A percentile compares a stretch with the other conserved stretches of the same genome.
Evolutionary conservation across 2,797 vertebrate genomes (phyloP).

Genomic region (Schizopygopsis malacanthus): DNA sequence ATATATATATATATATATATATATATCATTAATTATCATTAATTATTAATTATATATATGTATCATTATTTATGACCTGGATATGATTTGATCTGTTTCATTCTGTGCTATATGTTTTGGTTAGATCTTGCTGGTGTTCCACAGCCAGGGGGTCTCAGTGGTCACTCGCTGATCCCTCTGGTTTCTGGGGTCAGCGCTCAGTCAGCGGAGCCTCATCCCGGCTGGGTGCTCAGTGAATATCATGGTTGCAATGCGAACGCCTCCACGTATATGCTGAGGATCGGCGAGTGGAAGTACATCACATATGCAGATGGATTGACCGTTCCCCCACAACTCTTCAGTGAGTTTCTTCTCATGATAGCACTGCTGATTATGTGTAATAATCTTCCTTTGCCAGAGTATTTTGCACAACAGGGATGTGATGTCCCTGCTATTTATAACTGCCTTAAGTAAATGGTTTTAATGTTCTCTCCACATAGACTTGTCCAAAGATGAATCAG

Average conservation of each 20-base stretch:
- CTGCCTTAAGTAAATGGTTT: background rate
- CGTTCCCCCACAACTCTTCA: constrained; percentile 89
- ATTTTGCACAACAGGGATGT: background rate
- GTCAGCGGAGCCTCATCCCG: constrained; percentile 66
- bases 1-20: too few relatives aligned
- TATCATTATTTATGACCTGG: too few relatives aligned
- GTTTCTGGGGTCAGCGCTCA: constrained; percentile 61
- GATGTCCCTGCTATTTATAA: background rate
- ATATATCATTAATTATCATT: too few relatives aligned
- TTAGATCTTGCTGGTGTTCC: constrained; percentile 86
- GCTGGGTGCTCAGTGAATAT: constrained; percentile 93
- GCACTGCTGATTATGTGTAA: background rate
- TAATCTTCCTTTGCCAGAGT: background rate
- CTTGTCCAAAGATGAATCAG: constrained; percentile 85
- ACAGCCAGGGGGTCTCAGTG: constrained; percentile 80
- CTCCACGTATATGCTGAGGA: constrained; percentile 93
- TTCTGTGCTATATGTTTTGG: constrained; percentile 44
- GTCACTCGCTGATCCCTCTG: constrained; percentile 86
- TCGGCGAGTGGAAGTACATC: constrained; percentile 89
- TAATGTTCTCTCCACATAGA: constrained; percentile 73
- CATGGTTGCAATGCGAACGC: constrained; percentile 94
- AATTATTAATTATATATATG: too few relatives aligned
- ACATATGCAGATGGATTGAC: constrained; percentile 86
- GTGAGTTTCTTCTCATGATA: constrained; percentile 73
- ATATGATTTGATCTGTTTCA: background rate